A percentile compares a stretch with the other conserved stretches of the same genome.
Conservation (phyloP, 2,113 vertebrate genomes). For the Poeciliopsis turrubarensis region DNA sequence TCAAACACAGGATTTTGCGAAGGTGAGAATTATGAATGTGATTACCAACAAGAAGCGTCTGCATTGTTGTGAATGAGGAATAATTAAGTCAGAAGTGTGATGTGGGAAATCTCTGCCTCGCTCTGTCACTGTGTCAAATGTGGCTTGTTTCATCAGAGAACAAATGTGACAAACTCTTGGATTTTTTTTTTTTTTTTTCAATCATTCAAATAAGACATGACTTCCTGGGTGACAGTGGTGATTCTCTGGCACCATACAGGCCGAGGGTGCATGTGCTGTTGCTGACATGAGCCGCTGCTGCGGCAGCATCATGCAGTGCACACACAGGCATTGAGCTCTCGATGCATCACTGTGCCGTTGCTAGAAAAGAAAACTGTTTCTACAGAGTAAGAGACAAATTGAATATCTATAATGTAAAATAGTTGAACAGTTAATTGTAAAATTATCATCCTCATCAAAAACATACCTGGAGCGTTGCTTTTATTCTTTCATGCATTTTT, state of each 20-base stretch:
- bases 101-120: not conserved
- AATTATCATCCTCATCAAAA: too few relatives aligned
- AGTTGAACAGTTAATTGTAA: too few relatives aligned
- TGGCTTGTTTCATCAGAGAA: not conserved
- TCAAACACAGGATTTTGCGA: not conserved
- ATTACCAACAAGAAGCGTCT: not conserved
- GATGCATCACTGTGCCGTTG: not conserved
- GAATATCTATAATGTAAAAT: too few relatives aligned
- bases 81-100: conserved; percentile 1
- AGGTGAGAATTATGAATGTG: not conserved
- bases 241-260: not conserved
- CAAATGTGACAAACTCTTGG: not conserved
- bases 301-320: not conserved
- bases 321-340: not conserved
- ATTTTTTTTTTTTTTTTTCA: not conserved
- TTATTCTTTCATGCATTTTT: too few relatives aligned
- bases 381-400: too few relatives aligned
- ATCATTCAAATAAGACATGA: not conserved
- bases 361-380: too few relatives aligned
- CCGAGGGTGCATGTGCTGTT: not conserved
- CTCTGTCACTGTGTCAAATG: not conserved
- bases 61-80: not conserved
- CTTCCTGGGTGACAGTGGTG: not conserved
- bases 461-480: too few relatives aligned
- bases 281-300: too few relatives aligned